These are phyloP conservation scores for Drosophila mayaguana DNA, from an alignment of 2,888 invertebrate species.

Conservation along the genomic window DNA sequence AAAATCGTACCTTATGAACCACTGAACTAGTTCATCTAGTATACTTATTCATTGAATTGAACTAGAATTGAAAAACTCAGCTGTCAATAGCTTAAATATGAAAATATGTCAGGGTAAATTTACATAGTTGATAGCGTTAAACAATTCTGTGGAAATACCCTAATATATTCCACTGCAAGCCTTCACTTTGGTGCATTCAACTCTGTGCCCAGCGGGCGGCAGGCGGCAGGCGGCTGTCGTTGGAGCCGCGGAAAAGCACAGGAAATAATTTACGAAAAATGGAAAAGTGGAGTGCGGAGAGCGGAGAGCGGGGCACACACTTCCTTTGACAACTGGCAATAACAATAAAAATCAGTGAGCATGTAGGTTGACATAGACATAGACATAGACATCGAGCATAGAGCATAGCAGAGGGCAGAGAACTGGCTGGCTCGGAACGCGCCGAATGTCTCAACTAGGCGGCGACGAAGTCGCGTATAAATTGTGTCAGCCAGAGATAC, in stretches of 20 bases:
- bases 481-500: slow-evolving; percentile 70
- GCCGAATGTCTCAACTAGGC: slow-evolving; percentile 69
- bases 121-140: slow-evolving; percentile 1
- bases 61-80: not conserved
- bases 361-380: slow-evolving; percentile 66
- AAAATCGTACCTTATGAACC: not conserved
- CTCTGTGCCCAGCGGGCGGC: slow-evolving; percentile 26
- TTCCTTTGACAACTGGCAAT: slow-evolving; percentile 80
- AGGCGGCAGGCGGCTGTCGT: slow-evolving; percentile 15
- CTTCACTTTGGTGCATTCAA: slow-evolving; percentile 45
- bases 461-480: slow-evolving; percentile 61
- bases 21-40: not conserved
- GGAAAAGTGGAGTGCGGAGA: slow-evolving; percentile 13
- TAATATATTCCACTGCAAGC: not conserved
- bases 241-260: slow-evolving; percentile 45
- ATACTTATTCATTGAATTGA: not conserved
- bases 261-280: slow-evolving; percentile 73
- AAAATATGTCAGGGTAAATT: slow-evolving; percentile 1
- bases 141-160: slow-evolving; percentile 4
- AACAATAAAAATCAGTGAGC: slow-evolving; percentile 77
- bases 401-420: slow-evolving; percentile 6
- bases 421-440: slow-evolving; percentile 27
- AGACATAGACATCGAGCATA: slow-evolving; percentile 8
- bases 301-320: slow-evolving; percentile 33
- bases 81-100: not conserved